Conservation (phyloP, 1,140 invertebrate genomes). For the Eupristina koningsbergeri region DNA sequence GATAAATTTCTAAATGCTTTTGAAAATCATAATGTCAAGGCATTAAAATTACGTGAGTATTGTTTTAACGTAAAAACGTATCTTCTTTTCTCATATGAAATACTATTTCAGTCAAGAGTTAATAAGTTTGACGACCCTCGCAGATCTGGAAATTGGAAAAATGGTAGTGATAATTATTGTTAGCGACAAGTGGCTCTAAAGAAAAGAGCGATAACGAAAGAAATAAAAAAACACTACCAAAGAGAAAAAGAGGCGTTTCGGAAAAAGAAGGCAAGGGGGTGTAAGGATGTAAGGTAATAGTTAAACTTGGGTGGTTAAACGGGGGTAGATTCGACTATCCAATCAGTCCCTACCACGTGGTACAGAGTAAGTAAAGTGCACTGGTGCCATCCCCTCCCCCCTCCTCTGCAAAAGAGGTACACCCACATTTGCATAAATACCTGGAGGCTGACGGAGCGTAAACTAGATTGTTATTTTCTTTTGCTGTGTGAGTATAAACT, state of each 20-base stretch:
- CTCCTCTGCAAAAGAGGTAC: constrained; percentile 20
- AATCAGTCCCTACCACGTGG: constrained; percentile 52
- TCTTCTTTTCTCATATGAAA: no score
- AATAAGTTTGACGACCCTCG: no score
- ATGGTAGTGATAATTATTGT: constrained; percentile 27
- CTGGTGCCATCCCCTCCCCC: background rate
- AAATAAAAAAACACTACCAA: background rate
- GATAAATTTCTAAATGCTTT: background rate
- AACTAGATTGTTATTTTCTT: constrained; percentile 49
- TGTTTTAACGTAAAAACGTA: background rate
- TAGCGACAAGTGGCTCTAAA: background rate
- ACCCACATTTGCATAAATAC: constrained; percentile 47
- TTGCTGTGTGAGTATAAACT: background rate
- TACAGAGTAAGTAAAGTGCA: background rate
- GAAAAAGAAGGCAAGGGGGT: background rate
- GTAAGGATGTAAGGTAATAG: constrained; percentile 52
- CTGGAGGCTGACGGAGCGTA: constrained; percentile 20
- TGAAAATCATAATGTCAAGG: background rate
- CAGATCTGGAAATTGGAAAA: background rate
- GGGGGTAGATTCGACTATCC: constrained; percentile 54
- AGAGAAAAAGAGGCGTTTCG: background rate
- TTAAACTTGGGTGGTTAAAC: constrained; percentile 60
- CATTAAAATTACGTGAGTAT: background rate
- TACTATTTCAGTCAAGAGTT: no score
- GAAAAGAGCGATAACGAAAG: background rate